Conservation (phyloP, 2,113 vertebrate species). For the Axis porcinus region DNA sequence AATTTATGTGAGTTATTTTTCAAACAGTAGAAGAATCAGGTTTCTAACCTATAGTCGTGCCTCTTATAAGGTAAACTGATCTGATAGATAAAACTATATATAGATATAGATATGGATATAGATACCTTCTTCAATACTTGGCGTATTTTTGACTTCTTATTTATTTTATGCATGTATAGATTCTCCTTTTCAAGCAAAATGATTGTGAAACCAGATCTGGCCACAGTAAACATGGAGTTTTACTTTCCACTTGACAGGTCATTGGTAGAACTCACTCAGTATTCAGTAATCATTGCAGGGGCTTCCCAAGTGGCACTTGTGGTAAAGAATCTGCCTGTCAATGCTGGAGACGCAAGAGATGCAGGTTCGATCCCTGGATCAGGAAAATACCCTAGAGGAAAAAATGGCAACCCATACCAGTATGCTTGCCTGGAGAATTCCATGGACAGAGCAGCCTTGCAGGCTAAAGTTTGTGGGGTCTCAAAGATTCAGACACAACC, state of each 20-base stretch:
- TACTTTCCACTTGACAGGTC: not conserved
- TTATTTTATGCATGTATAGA: not conserved
- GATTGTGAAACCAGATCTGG: not conserved
- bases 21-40: not conserved
- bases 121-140: not conserved
- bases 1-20: not conserved
- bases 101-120: not conserved
- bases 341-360: not conserved
- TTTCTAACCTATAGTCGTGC: not conserved
- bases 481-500: not conserved
- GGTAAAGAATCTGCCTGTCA: not conserved
- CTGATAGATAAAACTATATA: not conserved
- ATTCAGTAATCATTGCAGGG: not conserved
- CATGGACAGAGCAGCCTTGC: not conserved
- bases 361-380: rapidly evolving
- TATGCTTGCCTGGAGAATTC: not conserved
- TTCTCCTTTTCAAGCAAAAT: not conserved
- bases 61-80: not conserved
- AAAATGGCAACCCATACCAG: not conserved
- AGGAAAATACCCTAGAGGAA: not conserved
- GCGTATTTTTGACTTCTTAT: not conserved
- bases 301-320: not conserved
- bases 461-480: not conserved
- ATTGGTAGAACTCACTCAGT: not conserved
- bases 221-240: not conserved